These are phyloP conservation scores for Gallinago undulata DNA, from an alignment of 2,113 vertebrate species.

Conservation along the genomic window DNA sequence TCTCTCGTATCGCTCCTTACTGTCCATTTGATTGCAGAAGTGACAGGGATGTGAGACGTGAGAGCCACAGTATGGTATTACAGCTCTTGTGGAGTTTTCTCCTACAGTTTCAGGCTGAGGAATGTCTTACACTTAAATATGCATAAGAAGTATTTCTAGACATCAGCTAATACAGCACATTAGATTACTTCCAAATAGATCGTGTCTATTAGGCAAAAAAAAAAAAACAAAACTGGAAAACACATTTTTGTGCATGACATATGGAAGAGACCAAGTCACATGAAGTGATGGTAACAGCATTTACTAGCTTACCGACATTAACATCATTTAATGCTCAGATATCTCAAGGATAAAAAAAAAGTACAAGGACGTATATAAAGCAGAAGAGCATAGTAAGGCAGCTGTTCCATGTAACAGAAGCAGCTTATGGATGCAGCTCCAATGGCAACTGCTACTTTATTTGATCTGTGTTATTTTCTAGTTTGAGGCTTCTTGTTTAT, in stretches of 20 bases:
- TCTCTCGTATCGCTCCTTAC: neutral
- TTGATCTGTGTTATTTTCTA: neutral
- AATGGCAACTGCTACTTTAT: neutral
- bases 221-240: neutral
- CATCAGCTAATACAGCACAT: neutral
- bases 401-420: neutral
- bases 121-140: neutral
- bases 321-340: neutral
- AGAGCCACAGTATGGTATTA: neutral
- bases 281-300: neutral
- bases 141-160: neutral
- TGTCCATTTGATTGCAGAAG: neutral
- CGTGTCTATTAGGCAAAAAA: too few relatives aligned
- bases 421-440: neutral
- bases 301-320: neutral
- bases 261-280: neutral
- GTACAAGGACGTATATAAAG: neutral
- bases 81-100: neutral
- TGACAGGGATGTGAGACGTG: fast-evolving
- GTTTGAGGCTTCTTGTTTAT: neutral
- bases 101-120: neutral
- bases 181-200: neutral
- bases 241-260: neutral
- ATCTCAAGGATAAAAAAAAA: neutral
- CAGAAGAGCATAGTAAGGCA: neutral